Evolutionary conservation across 2,797 vertebrate species (phyloP).

Genomic region (Threskiornis aethiopicus): DNA sequence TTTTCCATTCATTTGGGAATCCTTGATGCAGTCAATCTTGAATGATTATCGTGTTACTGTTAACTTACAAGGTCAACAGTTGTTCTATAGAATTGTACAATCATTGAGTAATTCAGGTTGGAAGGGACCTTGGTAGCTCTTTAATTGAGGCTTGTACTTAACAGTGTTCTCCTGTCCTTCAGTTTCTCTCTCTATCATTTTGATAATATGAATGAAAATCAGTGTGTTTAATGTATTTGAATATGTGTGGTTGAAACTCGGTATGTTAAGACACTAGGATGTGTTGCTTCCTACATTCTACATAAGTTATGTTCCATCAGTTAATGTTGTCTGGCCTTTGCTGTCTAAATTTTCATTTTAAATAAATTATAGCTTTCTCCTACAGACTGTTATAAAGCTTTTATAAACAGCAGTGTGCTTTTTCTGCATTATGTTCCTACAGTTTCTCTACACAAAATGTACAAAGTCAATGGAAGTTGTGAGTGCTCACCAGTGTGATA

Average conservation of each 20-base stretch:
- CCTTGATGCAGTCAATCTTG: background rate
- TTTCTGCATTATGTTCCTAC: background rate
- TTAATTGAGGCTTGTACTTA: background rate
- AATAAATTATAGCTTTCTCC: background rate
- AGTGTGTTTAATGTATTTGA: background rate
- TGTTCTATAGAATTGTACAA: background rate
- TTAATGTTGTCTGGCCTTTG: background rate
- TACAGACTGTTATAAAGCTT: background rate
- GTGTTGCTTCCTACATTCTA: background rate
- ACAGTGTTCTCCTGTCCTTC: background rate
- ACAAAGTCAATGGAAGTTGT: background rate
- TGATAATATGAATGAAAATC: background rate
- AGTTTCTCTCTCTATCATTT: background rate
- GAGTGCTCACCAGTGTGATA: background rate
- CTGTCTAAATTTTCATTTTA: background rate
- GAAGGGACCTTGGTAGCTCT: background rate
- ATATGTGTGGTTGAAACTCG: background rate
- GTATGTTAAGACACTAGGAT: background rate
- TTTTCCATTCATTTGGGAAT: background rate
- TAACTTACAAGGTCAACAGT: background rate
- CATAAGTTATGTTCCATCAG: background rate
- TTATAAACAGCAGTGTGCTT: background rate
- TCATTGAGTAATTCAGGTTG: background rate
- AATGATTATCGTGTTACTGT: background rate
- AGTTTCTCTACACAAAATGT: background rate